A percentile compares a stretch with the other conserved stretches of the same genome.
Evolutionary conservation across 37 sponge, comb jelly and placozoan species (phyloP).

Genomic region (Spongilla lacustris): DNA sequence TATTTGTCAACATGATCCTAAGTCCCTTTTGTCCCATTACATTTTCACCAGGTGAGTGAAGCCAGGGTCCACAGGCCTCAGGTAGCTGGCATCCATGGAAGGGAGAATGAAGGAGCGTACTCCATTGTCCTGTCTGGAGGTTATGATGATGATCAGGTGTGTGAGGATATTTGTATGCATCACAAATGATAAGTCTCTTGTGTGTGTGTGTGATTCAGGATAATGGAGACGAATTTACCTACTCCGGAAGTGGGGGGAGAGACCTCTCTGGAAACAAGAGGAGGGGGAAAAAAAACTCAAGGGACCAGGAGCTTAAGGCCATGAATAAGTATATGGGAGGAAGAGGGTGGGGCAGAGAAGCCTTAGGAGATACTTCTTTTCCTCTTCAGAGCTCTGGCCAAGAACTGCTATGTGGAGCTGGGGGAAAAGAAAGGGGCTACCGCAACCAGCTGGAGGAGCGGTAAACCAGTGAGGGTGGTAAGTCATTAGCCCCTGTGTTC

Average conservation of each 20-base stretch:
- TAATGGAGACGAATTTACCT: slow-evolving; percentile 85
- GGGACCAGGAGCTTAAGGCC: slow-evolving; percentile 91
- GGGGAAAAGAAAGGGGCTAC: slow-evolving; percentile 83
- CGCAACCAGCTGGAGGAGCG: slow-evolving; percentile 81
- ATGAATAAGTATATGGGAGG: slow-evolving; percentile 72
- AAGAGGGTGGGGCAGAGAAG: neutral
- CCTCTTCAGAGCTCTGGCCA: slow-evolving; percentile 73
- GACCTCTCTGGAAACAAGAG: slow-evolving; percentile 95
- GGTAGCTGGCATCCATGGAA: too few relatives aligned
- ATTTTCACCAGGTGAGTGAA: too few relatives aligned
- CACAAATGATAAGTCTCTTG: too few relatives aligned
- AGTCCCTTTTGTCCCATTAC: too few relatives aligned
- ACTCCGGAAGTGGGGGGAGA: slow-evolving; percentile 93
- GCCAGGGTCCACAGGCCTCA: too few relatives aligned
- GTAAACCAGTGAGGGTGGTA: slow-evolving; percentile 90
- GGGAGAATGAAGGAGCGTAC: too few relatives aligned
- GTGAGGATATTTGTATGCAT: too few relatives aligned
- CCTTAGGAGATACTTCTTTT: neutral
- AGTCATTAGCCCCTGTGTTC: neutral
- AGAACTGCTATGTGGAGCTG: slow-evolving; percentile 76
- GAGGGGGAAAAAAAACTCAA: slow-evolving; percentile 87
- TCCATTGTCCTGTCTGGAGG: too few relatives aligned
- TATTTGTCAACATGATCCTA: too few relatives aligned
- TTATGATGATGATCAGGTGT: too few relatives aligned
- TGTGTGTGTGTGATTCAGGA: slow-evolving; percentile 24